These are phyloP conservation scores for Myopa testacea DNA, from an alignment of 2,888 invertebrate species.

Conservation along the genomic window DNA sequence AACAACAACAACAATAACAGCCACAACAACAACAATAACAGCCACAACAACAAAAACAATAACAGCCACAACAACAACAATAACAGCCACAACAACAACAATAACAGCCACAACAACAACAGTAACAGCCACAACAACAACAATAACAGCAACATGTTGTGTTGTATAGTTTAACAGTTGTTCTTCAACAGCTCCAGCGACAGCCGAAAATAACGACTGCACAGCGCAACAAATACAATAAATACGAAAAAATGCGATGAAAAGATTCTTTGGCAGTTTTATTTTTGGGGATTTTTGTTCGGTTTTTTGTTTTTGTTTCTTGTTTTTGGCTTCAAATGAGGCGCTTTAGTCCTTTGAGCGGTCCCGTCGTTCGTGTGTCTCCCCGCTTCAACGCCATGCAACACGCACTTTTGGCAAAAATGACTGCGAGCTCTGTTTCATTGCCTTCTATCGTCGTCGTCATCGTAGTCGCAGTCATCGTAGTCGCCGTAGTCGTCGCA, in stretches of 20 bases:
- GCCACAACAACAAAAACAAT: too few species aligned
- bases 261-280: too few species aligned
- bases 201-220: conserved; percentile 4
- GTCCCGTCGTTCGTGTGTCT: not conserved
- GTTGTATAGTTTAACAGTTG: conserved; percentile 39
- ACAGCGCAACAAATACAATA: conserved; percentile 32
- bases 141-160: conserved; percentile 25
- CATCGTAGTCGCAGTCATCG: not conserved
- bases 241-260: conserved; percentile 12
- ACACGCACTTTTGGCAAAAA: not conserved
- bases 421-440: not conserved
- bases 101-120: too few species aligned
- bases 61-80: too few species aligned
- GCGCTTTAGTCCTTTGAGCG: not conserved
- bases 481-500: too few species aligned
- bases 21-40: conserved; percentile 5
- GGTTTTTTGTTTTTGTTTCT: too few species aligned
- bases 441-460: not conserved
- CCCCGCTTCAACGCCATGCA: not conserved
- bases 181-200: conserved; percentile 39
- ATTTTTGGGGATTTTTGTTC: too few species aligned
- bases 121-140: too few species aligned
- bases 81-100: conserved; percentile 22
- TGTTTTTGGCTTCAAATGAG: not conserved
- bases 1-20: not conserved